Percentiles rank a stretch among this genome's conserved stretches.
Conservation (phyloP, 2,888 invertebrate species). For the Andrena haemorrhoa region DNA sequence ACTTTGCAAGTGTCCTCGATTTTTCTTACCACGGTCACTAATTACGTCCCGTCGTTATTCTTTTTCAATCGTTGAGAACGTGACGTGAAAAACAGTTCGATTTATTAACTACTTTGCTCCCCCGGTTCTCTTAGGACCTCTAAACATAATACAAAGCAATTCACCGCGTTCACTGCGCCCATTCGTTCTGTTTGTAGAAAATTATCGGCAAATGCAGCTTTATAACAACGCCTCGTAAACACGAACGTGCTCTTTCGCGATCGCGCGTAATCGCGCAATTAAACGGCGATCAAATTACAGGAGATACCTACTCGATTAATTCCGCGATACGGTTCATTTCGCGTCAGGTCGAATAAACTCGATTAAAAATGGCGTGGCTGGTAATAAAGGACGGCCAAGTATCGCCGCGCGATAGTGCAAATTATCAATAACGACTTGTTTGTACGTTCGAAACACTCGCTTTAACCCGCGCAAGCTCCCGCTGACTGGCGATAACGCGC, state of each 20-base stretch:
- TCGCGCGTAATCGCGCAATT: conserved; percentile 35
- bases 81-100: background rate
- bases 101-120: background rate
- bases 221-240: conserved; percentile 20
- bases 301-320: conserved; percentile 33
- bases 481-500: background rate
- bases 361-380: conserved; percentile 25
- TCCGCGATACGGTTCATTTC: conserved; percentile 29
- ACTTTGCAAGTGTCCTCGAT: conserved; percentile 24
- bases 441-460: background rate
- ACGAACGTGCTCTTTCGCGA: conserved; percentile 3
- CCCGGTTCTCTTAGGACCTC: background rate
- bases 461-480: conserved; percentile 1
- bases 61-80: background rate
- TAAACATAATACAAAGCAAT: background rate
- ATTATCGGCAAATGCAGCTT: conserved; percentile 9
- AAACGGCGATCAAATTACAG: conserved; percentile 23
- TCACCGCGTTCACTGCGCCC: background rate
- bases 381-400: background rate
- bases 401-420: conserved; percentile 16
- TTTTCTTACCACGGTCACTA: background rate
- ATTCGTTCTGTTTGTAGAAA: background rate
- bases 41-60: background rate
- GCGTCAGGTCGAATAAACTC: background rate
- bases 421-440: conserved; percentile 44